These are phyloP conservation scores for Cepaea nemoralis DNA, from an alignment of 1,140 invertebrate species.

Conservation along the genomic window DNA sequence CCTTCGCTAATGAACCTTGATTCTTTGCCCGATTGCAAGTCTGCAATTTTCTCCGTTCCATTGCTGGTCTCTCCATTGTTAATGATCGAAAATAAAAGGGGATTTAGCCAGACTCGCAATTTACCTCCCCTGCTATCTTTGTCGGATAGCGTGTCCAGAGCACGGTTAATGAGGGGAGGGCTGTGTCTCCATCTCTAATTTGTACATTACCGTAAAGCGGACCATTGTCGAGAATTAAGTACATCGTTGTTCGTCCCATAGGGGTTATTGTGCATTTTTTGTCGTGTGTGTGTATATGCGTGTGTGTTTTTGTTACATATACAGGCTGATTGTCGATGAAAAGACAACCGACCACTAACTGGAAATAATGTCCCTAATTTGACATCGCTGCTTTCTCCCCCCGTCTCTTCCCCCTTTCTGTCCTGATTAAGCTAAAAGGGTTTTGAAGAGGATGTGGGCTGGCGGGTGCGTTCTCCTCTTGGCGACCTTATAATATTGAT, in stretches of 20 bases:
- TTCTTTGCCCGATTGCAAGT: slow-evolving; percentile 12
- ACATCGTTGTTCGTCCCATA: slow-evolving; percentile 18
- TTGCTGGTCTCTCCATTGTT: slow-evolving; percentile 19
- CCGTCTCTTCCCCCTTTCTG: background rate
- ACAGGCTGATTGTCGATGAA: slow-evolving; percentile 4
- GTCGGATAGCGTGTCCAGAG: slow-evolving; percentile 9
- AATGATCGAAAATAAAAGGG: slow-evolving; percentile 20
- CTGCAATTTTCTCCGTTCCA: slow-evolving; percentile 12
- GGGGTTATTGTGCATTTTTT: slow-evolving; percentile 6
- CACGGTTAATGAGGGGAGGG: slow-evolving; percentile 4
- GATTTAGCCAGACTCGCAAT: slow-evolving; percentile 8
- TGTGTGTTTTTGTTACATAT: background rate
- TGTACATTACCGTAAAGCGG: slow-evolving; percentile 17
- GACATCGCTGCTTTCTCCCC: background rate
- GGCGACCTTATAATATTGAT: background rate
- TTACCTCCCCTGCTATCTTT: slow-evolving; percentile 19
- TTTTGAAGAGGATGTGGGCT: background rate
- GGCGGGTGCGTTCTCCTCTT: background rate
- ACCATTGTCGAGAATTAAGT: slow-evolving; percentile 20
- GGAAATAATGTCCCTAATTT: slow-evolving; percentile 13
- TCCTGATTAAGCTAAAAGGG: background rate
- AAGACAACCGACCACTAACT: background rate
- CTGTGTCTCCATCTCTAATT: slow-evolving; percentile 8
- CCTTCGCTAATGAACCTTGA: slow-evolving; percentile 17
- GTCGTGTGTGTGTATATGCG: no score